A percentile compares a stretch with the other conserved stretches of the same genome.
Conservation (phyloP, 2,797 vertebrate genomes). For the Okamejei kenojei region DNA sequence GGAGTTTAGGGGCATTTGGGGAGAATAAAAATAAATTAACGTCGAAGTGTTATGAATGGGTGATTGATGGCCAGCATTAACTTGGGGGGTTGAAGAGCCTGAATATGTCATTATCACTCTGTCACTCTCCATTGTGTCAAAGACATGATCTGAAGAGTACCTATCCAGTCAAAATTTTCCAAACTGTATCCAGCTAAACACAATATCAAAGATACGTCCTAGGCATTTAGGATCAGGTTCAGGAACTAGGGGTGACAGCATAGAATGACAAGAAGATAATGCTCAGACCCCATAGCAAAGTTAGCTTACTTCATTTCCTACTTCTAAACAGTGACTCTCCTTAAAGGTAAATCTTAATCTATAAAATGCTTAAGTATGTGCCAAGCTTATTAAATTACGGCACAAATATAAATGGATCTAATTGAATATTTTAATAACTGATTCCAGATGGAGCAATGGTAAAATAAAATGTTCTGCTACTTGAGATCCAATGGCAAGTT, state of each 20-base stretch:
- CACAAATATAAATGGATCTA: neutral
- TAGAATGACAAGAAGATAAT: neutral
- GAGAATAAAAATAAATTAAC: too few relatives aligned
- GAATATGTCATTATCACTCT: too few relatives aligned
- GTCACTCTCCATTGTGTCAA: neutral
- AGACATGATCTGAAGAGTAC: neutral
- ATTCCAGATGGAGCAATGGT: neutral
- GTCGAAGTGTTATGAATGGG: too few relatives aligned
- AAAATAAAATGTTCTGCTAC: neutral
- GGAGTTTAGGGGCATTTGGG: too few relatives aligned
- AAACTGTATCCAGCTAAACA: too few relatives aligned
- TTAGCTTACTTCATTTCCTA: neutral
- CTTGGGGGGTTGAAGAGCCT: too few relatives aligned
- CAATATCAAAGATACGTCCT: too few relatives aligned
- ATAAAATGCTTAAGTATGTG: neutral
- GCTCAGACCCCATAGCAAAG: neutral
- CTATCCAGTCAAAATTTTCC: neutral
- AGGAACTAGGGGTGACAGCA: too few relatives aligned
- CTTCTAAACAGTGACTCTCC: neutral
- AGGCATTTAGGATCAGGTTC: too few relatives aligned
- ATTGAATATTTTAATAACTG: neutral
- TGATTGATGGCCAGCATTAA: too few relatives aligned
- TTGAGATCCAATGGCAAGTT: neutral
- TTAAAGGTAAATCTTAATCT: neutral
- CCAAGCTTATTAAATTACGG: neutral